phyloP scores from a whole-genome alignment of 2,113 vertebrate species.

The Colistium nudipinnis region DNA sequence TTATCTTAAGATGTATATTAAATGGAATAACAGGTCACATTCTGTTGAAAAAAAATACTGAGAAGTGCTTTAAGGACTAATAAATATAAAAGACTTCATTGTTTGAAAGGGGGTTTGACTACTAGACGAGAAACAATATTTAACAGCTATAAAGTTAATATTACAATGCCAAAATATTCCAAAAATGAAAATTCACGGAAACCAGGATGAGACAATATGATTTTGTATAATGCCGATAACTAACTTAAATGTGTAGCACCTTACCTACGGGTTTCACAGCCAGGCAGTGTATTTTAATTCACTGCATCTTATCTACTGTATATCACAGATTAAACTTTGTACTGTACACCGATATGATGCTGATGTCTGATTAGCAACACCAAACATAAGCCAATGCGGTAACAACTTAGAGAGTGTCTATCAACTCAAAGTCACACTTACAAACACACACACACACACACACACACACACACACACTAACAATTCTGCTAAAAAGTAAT shows the following conservation, averaged over 20 bases:
- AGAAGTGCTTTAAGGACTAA: neutral
- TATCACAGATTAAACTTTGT: neutral
- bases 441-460: conserved; percentile 14
- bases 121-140: too few species aligned
- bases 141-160: neutral
- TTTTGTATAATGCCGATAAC: neutral
- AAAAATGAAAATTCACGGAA: neutral
- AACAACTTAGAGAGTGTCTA: neutral
- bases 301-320: neutral
- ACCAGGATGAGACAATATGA: neutral
- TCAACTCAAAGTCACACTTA: neutral
- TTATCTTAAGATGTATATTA: neutral
- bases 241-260: neutral
- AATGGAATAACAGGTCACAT: neutral
- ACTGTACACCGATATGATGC: neutral
- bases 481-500: neutral
- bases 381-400: neutral
- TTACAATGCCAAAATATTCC: neutral
- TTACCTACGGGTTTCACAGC: neutral
- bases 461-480: neutral
- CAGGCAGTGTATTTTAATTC: neutral
- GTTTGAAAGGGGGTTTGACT: neutral
- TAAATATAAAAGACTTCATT: neutral
- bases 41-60: neutral
- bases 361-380: neutral